A percentile compares a stretch with the other conserved stretches of the same genome.
Conservation (phyloP, 1,140 invertebrate genomes). For the Galleria mellonella region DNA sequence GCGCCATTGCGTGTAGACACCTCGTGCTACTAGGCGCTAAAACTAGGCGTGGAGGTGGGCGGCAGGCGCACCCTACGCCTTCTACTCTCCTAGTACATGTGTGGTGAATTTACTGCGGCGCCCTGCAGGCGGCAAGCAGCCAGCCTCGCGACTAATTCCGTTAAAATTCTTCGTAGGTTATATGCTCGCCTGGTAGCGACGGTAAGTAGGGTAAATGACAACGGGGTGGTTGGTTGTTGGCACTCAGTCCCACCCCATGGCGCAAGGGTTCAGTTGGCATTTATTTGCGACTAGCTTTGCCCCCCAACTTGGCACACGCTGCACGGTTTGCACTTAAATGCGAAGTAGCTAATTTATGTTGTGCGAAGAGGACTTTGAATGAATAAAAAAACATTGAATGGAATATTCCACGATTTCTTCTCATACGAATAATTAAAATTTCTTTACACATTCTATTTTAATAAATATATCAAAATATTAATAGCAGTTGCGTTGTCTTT, state of each 20-base stretch:
- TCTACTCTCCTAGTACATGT: constrained; percentile 24
- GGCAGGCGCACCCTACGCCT: constrained; percentile 18
- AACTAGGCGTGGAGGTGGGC: constrained; percentile 52
- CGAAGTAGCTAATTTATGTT: neutral
- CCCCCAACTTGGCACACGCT: constrained; percentile 7
- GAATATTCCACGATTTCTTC: too few relatives aligned
- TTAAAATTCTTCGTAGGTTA: constrained; percentile 34
- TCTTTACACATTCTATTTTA: too few relatives aligned
- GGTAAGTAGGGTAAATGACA: constrained; percentile 43
- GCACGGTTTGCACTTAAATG: neutral
- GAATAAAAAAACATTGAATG: neutral
- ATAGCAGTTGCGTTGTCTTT: too few relatives aligned
- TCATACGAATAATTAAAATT: too few relatives aligned
- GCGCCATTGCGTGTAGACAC: constrained; percentile 52
- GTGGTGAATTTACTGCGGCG: constrained; percentile 34
- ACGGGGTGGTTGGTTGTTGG: constrained; percentile 24
- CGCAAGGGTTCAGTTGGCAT: constrained; percentile 15
- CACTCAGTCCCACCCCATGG: constrained; percentile 13
- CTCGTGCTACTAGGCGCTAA: constrained; percentile 52
- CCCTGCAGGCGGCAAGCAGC: constrained; percentile 28
- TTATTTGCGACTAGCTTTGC: constrained; percentile 20
- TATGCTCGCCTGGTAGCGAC: constrained; percentile 31
- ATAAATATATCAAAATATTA: too few relatives aligned
- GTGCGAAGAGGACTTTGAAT: neutral
- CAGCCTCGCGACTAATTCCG: constrained; percentile 31